Base-by-base conservation (phyloP, 2,113 vertebrate genomes). In the Bos javanicus region DNA sequence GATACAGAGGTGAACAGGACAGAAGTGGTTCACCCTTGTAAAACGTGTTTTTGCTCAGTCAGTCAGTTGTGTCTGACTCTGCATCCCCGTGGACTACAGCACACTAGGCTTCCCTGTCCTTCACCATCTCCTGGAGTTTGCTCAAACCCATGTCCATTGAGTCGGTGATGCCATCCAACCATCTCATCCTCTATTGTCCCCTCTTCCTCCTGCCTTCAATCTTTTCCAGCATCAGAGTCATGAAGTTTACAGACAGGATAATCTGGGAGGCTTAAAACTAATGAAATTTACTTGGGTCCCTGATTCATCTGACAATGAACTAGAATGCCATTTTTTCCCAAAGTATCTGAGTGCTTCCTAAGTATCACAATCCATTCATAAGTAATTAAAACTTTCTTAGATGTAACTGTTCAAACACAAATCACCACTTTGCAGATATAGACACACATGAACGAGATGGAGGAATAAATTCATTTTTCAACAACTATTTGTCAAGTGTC, bases 331-430 rank as follows among this genome's bases (percentile, higher is more conserved):
- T 60, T 85, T 81, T 81, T 86, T 50, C 59, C 64, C 76, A 85
- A 85, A 95, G 48, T 30, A 82, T 78, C 59, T 19, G 7, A 94
- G 46, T 50, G n/a, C 56, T 96, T 82, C n/a, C 25, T 19, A 46
- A 90, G 76, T 71, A 87, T 19, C 84, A 80, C 46, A 39, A 25
- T 62, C 14, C 19, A 91, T 39, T 91, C 64, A 56, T 48, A 60
- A 62, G 52, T 64, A 87, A 91, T n/a, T 91, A 60, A 96, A 95
- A 95, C 23, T 83, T 87, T 60, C n/a, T 62, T 59, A 92, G 39
- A 23, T 57, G 25, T 16, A 59, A 91, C 17, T 91, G 46, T 59
- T 91, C 78, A 94, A 88, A 90, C 13, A 86, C n/a, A 93, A 88
- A 80, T 93, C 62, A 50, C 71, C 33, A 71, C 71, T 92, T 43